phyloP scores from a whole-genome alignment of 1,140 invertebrate genomes.

The Drosophila rhopaloa region DNA sequence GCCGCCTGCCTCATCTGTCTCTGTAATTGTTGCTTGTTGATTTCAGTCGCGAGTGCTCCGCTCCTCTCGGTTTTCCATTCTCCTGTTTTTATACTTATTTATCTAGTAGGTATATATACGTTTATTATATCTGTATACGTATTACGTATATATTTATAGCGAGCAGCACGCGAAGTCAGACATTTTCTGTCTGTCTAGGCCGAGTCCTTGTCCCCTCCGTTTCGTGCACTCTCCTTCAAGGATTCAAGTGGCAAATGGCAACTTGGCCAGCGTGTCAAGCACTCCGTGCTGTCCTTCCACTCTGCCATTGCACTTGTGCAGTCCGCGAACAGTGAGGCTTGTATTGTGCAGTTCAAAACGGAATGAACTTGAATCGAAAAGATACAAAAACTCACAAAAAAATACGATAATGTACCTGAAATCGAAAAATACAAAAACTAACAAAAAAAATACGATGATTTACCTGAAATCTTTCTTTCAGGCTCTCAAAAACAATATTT shows the following conservation, averaged over 20 bases:
- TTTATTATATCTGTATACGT: constrained; percentile 21
- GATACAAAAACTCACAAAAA: too few relatives aligned
- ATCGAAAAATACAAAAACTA: too few relatives aligned
- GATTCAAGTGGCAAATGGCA: constrained; percentile 44
- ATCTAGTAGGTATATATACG: constrained; percentile 2
- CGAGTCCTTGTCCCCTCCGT: constrained; percentile 40
- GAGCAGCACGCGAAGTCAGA: constrained; percentile 39
- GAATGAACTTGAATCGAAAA: not conserved
- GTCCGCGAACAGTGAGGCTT: constrained; percentile 46
- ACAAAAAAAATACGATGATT: not conserved
- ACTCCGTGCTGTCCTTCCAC: constrained; percentile 12
- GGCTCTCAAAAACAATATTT: not conserved
- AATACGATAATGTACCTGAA: not conserved
- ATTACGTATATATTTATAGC: constrained; percentile 38
- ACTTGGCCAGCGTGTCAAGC: constrained; percentile 50
- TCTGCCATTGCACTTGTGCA: constrained; percentile 20
- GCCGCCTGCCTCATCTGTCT: constrained; percentile 43
- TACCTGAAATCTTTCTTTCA: not conserved
- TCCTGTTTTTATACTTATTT: constrained; percentile 13
- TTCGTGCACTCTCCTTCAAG: constrained; percentile 32
- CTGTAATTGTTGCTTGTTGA: constrained; percentile 80
- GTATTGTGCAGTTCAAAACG: not conserved
- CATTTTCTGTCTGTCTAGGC: constrained; percentile 48
- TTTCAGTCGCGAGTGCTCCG: constrained; percentile 50
- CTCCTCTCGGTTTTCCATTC: constrained; percentile 16